These are phyloP conservation scores for Gymnopithys bicolor DNA, from an alignment of 2,797 vertebrate species.

Conservation along the genomic window DNA sequence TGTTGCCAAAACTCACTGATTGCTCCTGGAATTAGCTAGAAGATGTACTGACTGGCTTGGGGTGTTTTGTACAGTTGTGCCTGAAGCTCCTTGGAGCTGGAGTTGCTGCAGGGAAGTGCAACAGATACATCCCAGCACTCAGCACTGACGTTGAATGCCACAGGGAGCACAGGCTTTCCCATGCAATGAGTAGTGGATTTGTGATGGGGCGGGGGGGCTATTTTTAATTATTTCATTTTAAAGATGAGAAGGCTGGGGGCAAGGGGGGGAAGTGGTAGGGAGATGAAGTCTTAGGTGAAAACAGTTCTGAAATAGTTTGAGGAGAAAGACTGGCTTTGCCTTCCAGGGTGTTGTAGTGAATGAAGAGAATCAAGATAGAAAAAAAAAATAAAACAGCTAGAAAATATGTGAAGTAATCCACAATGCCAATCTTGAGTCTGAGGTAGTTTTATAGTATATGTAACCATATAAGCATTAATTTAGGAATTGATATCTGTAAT, in stretches of 20 bases:
- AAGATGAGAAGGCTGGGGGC: background rate
- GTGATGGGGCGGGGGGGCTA: background rate
- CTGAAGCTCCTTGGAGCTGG: background rate
- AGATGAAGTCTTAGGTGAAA: background rate
- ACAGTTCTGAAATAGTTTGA: background rate
- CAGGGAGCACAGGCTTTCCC: background rate
- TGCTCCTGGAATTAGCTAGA: background rate
- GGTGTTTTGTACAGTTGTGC: background rate
- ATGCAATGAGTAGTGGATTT: background rate
- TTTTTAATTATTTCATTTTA: background rate
- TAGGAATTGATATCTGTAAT: background rate
- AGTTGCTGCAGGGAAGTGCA: background rate
- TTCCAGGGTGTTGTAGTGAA: background rate
- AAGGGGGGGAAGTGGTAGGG: too few species aligned
- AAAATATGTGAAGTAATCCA: background rate
- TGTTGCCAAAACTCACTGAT: background rate
- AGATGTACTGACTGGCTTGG: background rate
- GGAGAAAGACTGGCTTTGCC: background rate
- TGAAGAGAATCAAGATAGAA: background rate
- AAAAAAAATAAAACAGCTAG: background rate
- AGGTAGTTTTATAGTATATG: background rate
- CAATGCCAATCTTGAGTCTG: background rate
- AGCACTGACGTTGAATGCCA: background rate
- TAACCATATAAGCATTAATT: background rate
- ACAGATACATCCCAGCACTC: accelerated